Base-by-base conservation (phyloP, 2,113 vertebrate genomes). In the Acrocephalus arundinaceus region DNA sequence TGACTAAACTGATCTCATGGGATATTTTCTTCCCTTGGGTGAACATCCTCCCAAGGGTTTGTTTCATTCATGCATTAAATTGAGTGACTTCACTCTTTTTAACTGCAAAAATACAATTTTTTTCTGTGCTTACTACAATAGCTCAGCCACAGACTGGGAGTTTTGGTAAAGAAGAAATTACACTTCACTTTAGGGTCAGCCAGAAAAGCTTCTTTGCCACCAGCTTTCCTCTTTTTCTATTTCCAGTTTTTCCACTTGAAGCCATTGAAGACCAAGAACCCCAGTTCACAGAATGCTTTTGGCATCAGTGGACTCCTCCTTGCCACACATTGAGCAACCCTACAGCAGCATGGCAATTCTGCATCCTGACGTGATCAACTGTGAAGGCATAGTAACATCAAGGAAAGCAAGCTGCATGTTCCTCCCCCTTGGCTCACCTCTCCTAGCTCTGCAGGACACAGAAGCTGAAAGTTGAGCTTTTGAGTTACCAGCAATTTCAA, bases 401-500 rank as follows among this genome's bases (percentile, higher is more conserved):
- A 13, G 25, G n/a, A 72, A 72, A 84, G 45, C 27, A 76, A 48
- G 21, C 17, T 70, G 52, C 25, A 3, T 2, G 8, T 74, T 51
- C 54, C 30, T 82, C 4, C 25, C 16, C 28, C 1, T 37, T 39
- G 28, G 46, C 61, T 92, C 1, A 2, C 65, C 61, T 63, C 68
- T 93, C 14, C 67, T 28, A 33, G 48, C 21, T 3, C 61, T 70
- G 52, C 45, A 72, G 89, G 90, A 54, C 4, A 1, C 24, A 39
- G 62, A 94, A 82, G 79, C 45, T 84, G 82, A 45, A 93, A 88
- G 90, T 78, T 55, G 74, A 87, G 33, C 45, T 82, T 92, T 62
- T 81, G 83, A 79, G 52, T 90, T 95, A 72, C 57, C 54, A 87
- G 88, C 43, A 81, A 86, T 93, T 94, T 95, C 92, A 86, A 92